Conservation (phyloP, 1,140 invertebrate genomes). For the Frieseomelitta varia region DNA sequence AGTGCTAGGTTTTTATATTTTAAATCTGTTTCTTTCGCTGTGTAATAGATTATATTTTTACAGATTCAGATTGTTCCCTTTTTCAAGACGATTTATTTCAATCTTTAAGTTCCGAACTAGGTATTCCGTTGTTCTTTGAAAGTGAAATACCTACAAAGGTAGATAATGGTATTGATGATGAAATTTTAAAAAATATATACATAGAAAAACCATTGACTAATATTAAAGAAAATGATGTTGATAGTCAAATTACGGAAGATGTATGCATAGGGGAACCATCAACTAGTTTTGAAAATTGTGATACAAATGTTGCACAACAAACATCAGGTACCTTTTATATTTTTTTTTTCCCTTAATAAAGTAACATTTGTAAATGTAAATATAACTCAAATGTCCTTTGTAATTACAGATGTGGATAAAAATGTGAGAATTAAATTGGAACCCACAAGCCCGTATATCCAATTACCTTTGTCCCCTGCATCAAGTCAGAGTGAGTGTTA, state of each 20-base stretch:
- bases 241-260: constrained; percentile 67
- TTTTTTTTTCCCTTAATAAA: not conserved
- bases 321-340: constrained; percentile 28
- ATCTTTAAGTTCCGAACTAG: constrained; percentile 72
- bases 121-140: constrained; percentile 68
- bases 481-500: constrained; percentile 71
- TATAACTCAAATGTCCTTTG: not conserved
- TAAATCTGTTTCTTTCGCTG: not conserved
- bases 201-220: constrained; percentile 41
- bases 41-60: not conserved
- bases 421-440: constrained; percentile 67
- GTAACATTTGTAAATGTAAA: not conserved
- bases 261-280: constrained; percentile 41
- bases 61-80: constrained; percentile 9
- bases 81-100: constrained; percentile 73
- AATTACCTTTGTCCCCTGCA: constrained; percentile 70
- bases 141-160: constrained; percentile 57
- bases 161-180: constrained; percentile 60
- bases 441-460: constrained; percentile 60
- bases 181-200: constrained; percentile 62
- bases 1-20: not conserved
- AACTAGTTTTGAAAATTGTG: constrained; percentile 54
- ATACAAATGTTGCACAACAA: constrained; percentile 40
- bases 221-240: constrained; percentile 52
- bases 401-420: constrained; percentile 11